Conservation (phyloP, 2,797 vertebrate species). For the Hyperoplus lanceolatus region DNA sequence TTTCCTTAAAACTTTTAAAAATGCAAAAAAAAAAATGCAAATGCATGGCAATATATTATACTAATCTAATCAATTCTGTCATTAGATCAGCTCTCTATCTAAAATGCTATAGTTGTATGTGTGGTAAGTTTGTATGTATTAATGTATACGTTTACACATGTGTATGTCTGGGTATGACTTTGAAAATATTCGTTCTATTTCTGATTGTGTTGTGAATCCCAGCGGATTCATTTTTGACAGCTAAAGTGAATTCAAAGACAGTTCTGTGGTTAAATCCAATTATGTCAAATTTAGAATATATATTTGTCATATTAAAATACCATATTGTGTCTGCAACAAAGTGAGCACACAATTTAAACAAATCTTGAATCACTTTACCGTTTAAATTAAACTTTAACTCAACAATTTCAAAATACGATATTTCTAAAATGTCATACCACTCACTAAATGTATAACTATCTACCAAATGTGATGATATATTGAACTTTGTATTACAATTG, state of each 20-base stretch:
- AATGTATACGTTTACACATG: background rate
- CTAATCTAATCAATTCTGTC: background rate
- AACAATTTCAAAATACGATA: background rate
- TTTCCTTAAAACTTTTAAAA: background rate
- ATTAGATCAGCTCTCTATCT: no score
- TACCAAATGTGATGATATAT: background rate
- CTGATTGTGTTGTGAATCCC: background rate
- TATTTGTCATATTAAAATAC: background rate
- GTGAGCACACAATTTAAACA: background rate
- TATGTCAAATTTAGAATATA: background rate
- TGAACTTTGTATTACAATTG: background rate
- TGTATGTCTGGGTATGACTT: background rate
- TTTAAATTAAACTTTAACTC: background rate
- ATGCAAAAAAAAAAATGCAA: background rate
- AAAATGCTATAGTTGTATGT: no score
- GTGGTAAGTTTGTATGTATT: no score
- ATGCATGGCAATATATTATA: no score
- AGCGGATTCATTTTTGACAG: background rate
- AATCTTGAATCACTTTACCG: fast-evolving
- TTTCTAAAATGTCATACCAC: background rate
- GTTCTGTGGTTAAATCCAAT: background rate
- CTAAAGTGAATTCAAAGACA: background rate
- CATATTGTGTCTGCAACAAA: background rate
- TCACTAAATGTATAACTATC: background rate
- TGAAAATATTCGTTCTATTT: background rate